Base-by-base conservation (phyloP, 2,888 invertebrate species). In the Orgyia antiqua region DNA sequence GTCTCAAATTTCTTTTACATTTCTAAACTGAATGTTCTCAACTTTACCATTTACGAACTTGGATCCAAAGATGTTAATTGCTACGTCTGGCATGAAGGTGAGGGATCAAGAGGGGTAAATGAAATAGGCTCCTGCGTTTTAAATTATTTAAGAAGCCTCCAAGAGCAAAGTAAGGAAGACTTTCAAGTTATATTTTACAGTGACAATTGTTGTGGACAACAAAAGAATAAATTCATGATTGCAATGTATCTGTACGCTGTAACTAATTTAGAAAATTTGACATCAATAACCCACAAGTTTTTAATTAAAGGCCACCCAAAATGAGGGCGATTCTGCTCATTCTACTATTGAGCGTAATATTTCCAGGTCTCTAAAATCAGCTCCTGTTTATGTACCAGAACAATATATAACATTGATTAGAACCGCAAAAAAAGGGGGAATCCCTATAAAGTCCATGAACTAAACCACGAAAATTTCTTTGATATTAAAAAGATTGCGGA, bases 1-100 rank as follows among this genome's bases (percentile, higher is more conserved):
- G 67, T 69, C 3, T 38, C 42, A n/a, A 34, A 25, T 26, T 29
- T 34, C 20, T 34, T 26, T 10, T 29, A 30, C 19, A 10, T 23
- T n/a, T 27, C 30, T 12, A 30, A 29, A 30, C 7, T 35, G 9
- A 35, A 29, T 29, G 7, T 20, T 20, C 20, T 25, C 2, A 34
- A 30, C 13, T 29, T 29, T 26, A 29, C 29, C 6, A 29, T 29
- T 15, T 10, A 18, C 9, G 29, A 29, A 13, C 10, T 31, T 11
- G 15, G 15, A 13, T 24, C 15, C 9, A 24, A 27, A 21, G 10
- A 32, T 23, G 27, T 23, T 3, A 7, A 13, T 6, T 39, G 37
- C 25, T 39, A 32, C 28, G 32, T 42, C 8, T 45, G 45, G 42
- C 29, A 42, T 29, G 45, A 42, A 33, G 32, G 30, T n/a, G 26